phyloP scores from a whole-genome alignment of 1,140 invertebrate species.

The Drosophila auraria region DNA sequence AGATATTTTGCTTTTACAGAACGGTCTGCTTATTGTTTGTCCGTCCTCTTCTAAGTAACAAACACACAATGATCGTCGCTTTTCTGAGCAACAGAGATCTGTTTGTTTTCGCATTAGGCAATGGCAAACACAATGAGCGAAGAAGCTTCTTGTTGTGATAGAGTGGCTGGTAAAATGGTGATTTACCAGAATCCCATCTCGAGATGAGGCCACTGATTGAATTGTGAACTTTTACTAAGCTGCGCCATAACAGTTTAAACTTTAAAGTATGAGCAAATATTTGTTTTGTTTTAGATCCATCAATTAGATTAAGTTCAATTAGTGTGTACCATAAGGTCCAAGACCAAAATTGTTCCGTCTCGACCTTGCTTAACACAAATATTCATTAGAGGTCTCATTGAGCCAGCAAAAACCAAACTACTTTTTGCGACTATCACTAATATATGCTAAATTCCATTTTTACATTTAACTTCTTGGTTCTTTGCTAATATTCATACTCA shows the following conservation, averaged over 20 bases:
- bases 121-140: slow-evolving; percentile 33
- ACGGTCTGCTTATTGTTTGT: slow-evolving; percentile 48
- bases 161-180: slow-evolving; percentile 23
- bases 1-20: slow-evolving; percentile 63
- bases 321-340: not conserved
- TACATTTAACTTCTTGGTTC: not conserved
- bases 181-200: not conserved
- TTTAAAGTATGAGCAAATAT: not conserved
- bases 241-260: not conserved
- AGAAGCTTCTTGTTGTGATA: slow-evolving; percentile 18
- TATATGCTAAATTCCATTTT: not conserved
- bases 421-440: not conserved
- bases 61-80: slow-evolving; percentile 36
- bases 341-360: not conserved
- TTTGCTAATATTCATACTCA: not conserved
- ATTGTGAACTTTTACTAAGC: too few species aligned
- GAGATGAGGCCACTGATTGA: slow-evolving; percentile 5
- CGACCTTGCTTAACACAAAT: not conserved
- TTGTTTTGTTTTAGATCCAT: not conserved
- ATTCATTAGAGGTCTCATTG: not conserved
- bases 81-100: slow-evolving; percentile 34
- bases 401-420: not conserved
- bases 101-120: slow-evolving; percentile 46
- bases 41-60: slow-evolving; percentile 19
- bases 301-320: not conserved